A percentile compares a stretch with the other conserved stretches of the same genome.
Evolutionary conservation across 2,888 invertebrate species (phyloP).

Genomic region (Oscheius myriophilus): DNA sequence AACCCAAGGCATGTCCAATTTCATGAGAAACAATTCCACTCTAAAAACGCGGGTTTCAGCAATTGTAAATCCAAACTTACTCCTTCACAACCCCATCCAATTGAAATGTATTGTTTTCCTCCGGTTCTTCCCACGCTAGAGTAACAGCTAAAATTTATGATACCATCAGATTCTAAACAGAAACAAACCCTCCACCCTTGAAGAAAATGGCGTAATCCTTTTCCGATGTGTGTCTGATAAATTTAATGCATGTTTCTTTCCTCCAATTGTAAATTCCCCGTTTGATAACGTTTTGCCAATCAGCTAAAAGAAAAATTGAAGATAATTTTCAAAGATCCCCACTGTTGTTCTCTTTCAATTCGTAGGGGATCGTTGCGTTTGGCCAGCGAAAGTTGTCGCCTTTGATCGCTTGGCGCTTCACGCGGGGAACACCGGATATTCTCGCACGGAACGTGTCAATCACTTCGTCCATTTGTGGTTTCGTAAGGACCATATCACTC

Average conservation of each 20-base stretch:
- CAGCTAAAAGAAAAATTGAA: conserved; percentile 33
- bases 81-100: conserved; percentile 59
- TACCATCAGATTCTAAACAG: not conserved
- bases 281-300: conserved; percentile 47
- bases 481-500: conserved; percentile 47
- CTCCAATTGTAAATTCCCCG: conserved; percentile 56
- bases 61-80: conserved; percentile 23
- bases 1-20: conserved; percentile 59
- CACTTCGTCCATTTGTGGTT: conserved; percentile 48
- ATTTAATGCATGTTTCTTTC: conserved; percentile 55
- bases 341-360: conserved; percentile 45
- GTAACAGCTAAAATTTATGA: conserved; percentile 50
- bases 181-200: conserved; percentile 46
- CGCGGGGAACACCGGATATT: conserved; percentile 36
- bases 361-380: conserved; percentile 44
- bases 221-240: conserved; percentile 37
- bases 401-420: conserved; percentile 46
- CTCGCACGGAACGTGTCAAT: conserved; percentile 43
- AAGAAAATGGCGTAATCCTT: conserved; percentile 45
- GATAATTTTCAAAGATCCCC: not conserved
- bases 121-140: conserved; percentile 60
- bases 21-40: conserved; percentile 60
- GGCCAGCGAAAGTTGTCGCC: conserved; percentile 52
- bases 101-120: conserved; percentile 56
- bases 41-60: conserved; percentile 30